These are phyloP conservation scores for Acholoe squamosa DNA, from an alignment of 2,888 invertebrate species.

Conservation along the genomic window DNA sequence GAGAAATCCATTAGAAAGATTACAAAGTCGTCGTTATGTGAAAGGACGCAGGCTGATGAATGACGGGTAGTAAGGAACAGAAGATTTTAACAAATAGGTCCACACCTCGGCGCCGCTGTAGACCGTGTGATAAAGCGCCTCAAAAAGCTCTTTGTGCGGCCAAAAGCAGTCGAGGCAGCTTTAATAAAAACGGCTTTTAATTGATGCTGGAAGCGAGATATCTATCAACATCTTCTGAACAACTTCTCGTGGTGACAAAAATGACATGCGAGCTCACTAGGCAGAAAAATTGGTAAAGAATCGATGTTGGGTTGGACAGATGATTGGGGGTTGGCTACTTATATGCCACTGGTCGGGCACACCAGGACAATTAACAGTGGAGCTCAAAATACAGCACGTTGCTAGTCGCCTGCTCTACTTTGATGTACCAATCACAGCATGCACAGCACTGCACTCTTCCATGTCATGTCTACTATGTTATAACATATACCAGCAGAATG, in stretches of 20 bases:
- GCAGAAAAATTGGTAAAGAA: constrained; percentile 34
- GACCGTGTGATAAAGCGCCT: constrained; percentile 44
- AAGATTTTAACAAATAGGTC: constrained; percentile 50
- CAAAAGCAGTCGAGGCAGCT: constrained; percentile 45
- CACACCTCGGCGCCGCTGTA: constrained; percentile 31
- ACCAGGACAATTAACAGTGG: not conserved
- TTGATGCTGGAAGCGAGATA: constrained; percentile 60
- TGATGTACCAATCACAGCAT: too few relatives aligned
- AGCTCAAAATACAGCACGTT: not conserved
- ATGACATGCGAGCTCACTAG: constrained; percentile 34
- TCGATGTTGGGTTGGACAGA: not conserved
- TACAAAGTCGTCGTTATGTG: constrained; percentile 48
- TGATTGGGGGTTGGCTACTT: not conserved
- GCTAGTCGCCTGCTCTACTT: too few relatives aligned
- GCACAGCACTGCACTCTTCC: too few relatives aligned
- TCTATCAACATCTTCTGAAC: constrained; percentile 59
- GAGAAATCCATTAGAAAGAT: constrained; percentile 60
- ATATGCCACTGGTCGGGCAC: not conserved
- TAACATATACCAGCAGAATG: too few relatives aligned
- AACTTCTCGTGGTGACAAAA: constrained; percentile 57
- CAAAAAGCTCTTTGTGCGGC: constrained; percentile 57
- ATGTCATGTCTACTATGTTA: too few relatives aligned
- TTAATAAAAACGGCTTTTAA: constrained; percentile 56
- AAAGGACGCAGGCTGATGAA: constrained; percentile 47
- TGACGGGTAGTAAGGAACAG: constrained; percentile 54